These are phyloP conservation scores for Molossus alvarezi DNA, from an alignment of 2,797 vertebrate species.

Conservation along the genomic window DNA sequence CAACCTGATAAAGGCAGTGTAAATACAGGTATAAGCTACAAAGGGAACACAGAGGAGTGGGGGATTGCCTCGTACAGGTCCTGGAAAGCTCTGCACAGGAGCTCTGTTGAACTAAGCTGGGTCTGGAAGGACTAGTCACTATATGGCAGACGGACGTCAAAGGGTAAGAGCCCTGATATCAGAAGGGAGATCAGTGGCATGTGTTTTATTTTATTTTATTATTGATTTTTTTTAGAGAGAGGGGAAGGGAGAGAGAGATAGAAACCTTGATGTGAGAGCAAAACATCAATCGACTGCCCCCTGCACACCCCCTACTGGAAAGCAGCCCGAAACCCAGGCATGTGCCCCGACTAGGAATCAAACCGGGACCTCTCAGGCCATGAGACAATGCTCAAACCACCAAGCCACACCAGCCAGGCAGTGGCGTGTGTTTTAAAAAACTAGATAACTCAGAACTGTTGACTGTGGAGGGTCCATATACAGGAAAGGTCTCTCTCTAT, in stretches of 20 bases:
- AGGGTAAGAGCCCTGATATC: neutral
- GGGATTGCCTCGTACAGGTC: neutral
- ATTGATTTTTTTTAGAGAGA: too few species aligned
- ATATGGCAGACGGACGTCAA: neutral
- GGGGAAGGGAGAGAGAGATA: too few species aligned
- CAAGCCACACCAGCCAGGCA: neutral
- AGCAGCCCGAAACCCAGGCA: too few species aligned
- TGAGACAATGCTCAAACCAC: too few species aligned
- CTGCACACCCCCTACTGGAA: too few species aligned
- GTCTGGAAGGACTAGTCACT: neutral
- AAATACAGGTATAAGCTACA: neutral
- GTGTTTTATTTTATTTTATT: neutral
- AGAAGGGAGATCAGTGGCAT: neutral
- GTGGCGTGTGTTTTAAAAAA: constrained; percentile 12
- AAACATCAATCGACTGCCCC: too few species aligned
- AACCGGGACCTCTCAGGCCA: too few species aligned
- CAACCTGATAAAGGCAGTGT: neutral
- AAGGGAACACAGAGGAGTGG: neutral
- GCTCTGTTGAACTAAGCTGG: neutral
- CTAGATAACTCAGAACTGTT: neutral
- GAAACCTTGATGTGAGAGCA: too few species aligned
- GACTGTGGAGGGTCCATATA: neutral
- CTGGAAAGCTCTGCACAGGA: neutral
- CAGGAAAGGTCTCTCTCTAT: neutral
- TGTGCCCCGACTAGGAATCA: too few species aligned